These are phyloP conservation scores for Atrichornis clamosus DNA, from an alignment of 2,113 vertebrate species.

Conservation along the genomic window DNA sequence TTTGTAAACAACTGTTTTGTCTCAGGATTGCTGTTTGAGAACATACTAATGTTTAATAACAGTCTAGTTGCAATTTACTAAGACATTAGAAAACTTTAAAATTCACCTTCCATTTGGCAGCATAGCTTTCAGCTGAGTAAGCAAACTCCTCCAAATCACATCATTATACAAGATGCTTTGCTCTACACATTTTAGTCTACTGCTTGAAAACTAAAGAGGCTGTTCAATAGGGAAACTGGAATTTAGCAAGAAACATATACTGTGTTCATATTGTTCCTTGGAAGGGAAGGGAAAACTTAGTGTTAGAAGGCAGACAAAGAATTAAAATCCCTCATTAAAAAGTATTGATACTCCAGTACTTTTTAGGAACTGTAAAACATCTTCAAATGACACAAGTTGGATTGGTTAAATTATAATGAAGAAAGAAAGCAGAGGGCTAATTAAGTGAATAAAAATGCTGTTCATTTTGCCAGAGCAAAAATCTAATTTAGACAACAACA, in stretches of 20 bases:
- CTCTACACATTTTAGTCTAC: neutral
- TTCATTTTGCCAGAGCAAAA: neutral
- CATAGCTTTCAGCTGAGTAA: neutral
- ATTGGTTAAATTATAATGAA: neutral
- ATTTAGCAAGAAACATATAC: neutral
- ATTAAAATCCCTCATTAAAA: neutral
- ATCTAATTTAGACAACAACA: neutral
- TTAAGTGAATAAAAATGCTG: neutral
- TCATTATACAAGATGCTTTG: neutral
- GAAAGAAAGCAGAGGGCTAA: neutral
- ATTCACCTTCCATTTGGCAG: neutral
- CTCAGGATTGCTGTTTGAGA: neutral
- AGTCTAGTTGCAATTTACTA: neutral
- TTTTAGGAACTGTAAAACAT: neutral
- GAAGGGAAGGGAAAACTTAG: accelerated
- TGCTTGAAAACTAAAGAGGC: neutral
- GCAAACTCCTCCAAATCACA: neutral
- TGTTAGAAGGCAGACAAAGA: neutral
- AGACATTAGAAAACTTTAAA: neutral
- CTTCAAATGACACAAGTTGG: neutral
- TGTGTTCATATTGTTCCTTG: neutral
- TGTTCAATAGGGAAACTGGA: neutral
- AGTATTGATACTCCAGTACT: neutral
- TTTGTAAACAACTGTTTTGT: neutral
- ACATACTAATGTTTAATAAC: neutral